Conservation (phyloP, 2,797 vertebrate species). For the Meda fulgida region DNA sequence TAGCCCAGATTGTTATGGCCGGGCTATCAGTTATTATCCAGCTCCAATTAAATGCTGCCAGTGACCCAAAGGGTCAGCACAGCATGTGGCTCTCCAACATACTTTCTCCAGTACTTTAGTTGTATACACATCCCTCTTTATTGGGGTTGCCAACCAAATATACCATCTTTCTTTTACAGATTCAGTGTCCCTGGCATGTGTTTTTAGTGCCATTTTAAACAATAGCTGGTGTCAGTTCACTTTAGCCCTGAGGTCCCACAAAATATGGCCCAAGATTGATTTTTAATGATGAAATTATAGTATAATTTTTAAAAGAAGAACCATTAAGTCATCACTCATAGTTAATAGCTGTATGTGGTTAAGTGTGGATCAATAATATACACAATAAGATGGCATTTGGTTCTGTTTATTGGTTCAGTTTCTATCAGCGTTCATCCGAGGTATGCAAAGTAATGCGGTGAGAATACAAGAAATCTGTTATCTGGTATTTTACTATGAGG, state of each 20-base stretch:
- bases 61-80: slow-evolving; percentile 67
- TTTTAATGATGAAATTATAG: slow-evolving; percentile 56
- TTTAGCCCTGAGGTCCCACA: slow-evolving; percentile 41
- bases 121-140: slow-evolving; percentile 61
- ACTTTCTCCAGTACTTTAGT: slow-evolving; percentile 67
- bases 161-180: slow-evolving; percentile 35
- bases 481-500: background rate
- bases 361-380: slow-evolving; percentile 40
- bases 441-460: slow-evolving; percentile 19
- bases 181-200: background rate
- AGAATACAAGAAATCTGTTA: slow-evolving; percentile 1
- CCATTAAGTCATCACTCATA: slow-evolving; percentile 43
- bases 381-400: slow-evolving; percentile 42
- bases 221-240: slow-evolving; percentile 43
- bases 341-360: slow-evolving; percentile 40
- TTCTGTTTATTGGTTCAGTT: slow-evolving; percentile 37
- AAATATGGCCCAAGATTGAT: slow-evolving; percentile 31
- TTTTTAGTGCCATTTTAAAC: slow-evolving; percentile 29
- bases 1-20: slow-evolving; percentile 71
- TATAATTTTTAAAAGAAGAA: slow-evolving; percentile 41
- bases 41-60: slow-evolving; percentile 74
- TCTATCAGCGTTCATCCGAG: slow-evolving; percentile 31
- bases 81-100: slow-evolving; percentile 68
- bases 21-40: slow-evolving; percentile 72
- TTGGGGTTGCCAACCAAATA: slow-evolving; percentile 66